Evolutionary conservation across 1,140 invertebrate species (phyloP).

Genomic region (Caerostris darwini): DNA sequence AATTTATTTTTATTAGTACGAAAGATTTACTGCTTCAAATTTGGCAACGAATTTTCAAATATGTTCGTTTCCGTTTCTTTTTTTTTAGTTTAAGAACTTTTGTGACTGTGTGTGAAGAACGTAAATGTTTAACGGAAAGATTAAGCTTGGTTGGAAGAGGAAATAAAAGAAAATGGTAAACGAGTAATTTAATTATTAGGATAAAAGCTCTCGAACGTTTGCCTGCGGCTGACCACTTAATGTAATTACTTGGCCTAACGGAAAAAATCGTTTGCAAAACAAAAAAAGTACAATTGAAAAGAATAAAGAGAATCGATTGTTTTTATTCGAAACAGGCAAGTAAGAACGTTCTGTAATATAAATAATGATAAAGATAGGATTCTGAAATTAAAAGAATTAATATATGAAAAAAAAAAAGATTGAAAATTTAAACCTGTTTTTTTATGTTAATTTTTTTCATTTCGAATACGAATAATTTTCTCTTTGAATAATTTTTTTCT

Average conservation of each 20-base stretch:
- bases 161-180: background rate
- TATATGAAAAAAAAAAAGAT: no score
- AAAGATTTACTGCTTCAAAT: slow-evolving; percentile 5
- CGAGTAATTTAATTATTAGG: slow-evolving; percentile 14
- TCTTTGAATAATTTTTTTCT: no score
- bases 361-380: no score
- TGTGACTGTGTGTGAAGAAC: background rate
- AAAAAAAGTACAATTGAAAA: background rate
- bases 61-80: background rate
- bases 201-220: background rate
- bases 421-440: no score
- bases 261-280: background rate
- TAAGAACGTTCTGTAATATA: no score
- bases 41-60: slow-evolving; percentile 26
- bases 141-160: background rate
- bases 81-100: background rate
- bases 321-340: background rate
- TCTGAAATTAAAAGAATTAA: no score
- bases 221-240: slow-evolving; percentile 1
- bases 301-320: background rate
- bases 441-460: no score
- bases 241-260: background rate
- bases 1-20: background rate
- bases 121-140: background rate
- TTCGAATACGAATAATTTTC: no score